Base-by-base conservation (phyloP, 2,797 vertebrate species). In the Xerus rutilus region DNA sequence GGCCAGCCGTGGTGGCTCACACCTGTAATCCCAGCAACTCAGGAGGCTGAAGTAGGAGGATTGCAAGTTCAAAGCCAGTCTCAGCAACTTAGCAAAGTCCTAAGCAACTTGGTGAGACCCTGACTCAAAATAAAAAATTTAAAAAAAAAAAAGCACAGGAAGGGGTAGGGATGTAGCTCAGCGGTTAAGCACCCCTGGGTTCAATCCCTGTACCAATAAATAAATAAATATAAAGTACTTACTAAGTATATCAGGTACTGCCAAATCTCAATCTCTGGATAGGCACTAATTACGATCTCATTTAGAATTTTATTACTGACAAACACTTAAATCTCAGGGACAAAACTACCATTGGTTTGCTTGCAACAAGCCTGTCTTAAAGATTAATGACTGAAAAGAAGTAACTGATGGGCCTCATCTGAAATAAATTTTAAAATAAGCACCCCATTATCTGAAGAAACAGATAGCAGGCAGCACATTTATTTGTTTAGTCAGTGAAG, bases 381-480 rank as follows among this genome's bases (percentile, higher is more conserved):
- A 96, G 90, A 95, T 94, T 96, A 95, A 96, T 47, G 92, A 94
- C 69, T 95, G 57, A 91, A 59, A 92, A 94, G 96, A 90, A 39
- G 67, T 88, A 94, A 94, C 57, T 6, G 32, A 88, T 83, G 69
- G 59, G 78, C 59, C 30, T 88, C 77, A 78, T 83, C 15, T 70
- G 28, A 64, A 93, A 91, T 45, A 74, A 32, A 87, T 86, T 94
- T 96, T 72, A 84, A 96, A 96, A 88, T 77, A 95, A 82, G 30
- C 74, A 93, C 47, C 49, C 76, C 28, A 14, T 93, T 95, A 95
- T 92, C 95, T 83, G 39, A 82, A 97, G 81, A 85, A 96, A 85
- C 76, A 94, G 90, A 78, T 11, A 81, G 5, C 62, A 72, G 67
- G 62, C 23, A 72, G 64, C 79, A 23, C 23, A 72, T 92, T 93